phyloP scores from a whole-genome alignment of 2,113 vertebrate genomes.

The Rostratula benghalensis region DNA sequence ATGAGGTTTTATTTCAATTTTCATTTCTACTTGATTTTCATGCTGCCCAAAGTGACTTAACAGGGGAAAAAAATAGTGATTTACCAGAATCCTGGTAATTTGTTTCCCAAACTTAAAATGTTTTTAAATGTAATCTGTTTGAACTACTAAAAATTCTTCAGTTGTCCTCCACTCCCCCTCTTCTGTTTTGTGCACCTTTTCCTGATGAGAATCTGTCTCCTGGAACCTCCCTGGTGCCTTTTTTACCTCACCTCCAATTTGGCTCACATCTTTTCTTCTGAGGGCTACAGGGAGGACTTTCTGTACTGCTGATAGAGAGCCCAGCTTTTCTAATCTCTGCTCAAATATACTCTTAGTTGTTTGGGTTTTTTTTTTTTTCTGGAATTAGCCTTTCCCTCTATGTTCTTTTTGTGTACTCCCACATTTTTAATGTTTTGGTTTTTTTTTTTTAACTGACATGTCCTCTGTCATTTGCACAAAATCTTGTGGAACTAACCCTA shows the following conservation, averaged over 20 bases:
- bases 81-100: not conserved
- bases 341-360: not conserved
- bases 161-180: not conserved
- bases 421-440: not conserved
- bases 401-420: not conserved
- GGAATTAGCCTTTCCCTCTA: not conserved
- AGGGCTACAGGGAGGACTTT: not conserved
- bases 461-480: not conserved
- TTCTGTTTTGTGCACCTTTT: not conserved
- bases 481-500: not conserved
- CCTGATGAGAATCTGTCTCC: rapidly evolving
- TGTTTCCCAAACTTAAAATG: not conserved
- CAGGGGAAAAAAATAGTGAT: not conserved
- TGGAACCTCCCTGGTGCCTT: not conserved
- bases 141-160: not conserved
- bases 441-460: not conserved
- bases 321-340: not conserved
- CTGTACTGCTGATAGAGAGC: not conserved
- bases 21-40: not conserved
- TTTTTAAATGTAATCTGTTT: not conserved
- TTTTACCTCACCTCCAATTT: not conserved
- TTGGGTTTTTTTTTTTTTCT: no score
- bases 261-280: not conserved
- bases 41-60: not conserved
- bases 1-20: not conserved